A percentile compares a stretch with the other conserved stretches of the same genome.
These are phyloP conservation scores for Myotis pilosus DNA, from an alignment of 2,797 vertebrate species.

Conservation along the genomic window DNA sequence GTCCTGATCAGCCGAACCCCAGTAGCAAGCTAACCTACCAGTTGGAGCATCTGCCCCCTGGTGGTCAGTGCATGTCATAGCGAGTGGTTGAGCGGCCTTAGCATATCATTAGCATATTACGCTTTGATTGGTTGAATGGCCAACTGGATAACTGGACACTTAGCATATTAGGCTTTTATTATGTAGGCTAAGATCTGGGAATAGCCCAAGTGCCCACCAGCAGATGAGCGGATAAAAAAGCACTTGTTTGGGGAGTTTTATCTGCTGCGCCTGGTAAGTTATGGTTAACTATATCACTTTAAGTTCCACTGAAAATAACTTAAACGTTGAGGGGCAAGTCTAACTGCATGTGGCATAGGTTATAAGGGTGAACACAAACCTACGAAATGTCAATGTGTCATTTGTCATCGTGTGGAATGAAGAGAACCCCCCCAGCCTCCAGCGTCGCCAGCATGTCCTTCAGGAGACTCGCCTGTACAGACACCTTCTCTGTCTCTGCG, in stretches of 20 bases:
- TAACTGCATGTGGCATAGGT: neutral
- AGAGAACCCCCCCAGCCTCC: neutral
- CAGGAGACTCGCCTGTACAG: neutral
- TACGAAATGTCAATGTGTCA: neutral
- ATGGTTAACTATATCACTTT: neutral
- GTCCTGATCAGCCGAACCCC: too few species aligned
- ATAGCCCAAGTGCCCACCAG: too few species aligned
- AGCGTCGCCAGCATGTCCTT: neutral
- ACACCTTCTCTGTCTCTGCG: neutral
- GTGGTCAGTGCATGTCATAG: too few species aligned
- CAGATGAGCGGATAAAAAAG: neutral
- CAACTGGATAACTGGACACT: too few species aligned
- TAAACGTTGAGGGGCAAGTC: neutral
- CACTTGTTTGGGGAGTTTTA: neutral
- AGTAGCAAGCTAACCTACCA: too few species aligned
- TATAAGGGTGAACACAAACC: neutral
- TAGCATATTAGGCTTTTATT: too few species aligned
- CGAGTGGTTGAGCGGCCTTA: too few species aligned
- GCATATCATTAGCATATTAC: too few species aligned
- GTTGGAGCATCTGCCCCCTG: too few species aligned
- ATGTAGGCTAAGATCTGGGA: too few species aligned
- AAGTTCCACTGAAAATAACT: neutral
- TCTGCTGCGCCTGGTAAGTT: neutral
- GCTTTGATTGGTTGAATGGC: too few species aligned
- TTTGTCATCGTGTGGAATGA: neutral